Evolutionary conservation across 2,797 vertebrate species (phyloP), one percentile per base, ranked within the genome.

Genomic region (Eidolon dupreanum): DNA sequence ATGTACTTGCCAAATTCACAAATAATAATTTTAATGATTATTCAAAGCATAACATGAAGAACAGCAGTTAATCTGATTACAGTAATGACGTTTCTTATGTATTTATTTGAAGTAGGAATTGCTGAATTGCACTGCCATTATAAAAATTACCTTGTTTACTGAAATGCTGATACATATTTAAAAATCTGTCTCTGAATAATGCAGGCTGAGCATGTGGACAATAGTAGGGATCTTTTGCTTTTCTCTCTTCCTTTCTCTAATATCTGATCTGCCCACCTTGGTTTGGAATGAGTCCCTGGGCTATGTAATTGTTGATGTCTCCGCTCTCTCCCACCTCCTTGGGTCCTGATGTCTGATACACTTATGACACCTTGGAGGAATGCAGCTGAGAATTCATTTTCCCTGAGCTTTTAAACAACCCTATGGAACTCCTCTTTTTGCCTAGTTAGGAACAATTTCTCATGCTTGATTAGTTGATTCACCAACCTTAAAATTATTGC

Each of bases 21-120:
- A 91, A 82, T 87, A 95, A 95, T 92, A 95, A 79, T 75, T 38
- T n/a, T 49, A 82, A 81, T 93, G 38, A 38, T 92, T 94, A 95
- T 97, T 94, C 75, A 68, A 91, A 93, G 88, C 53, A 75, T 75
- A 77, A 87, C 28, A 70, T 2, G 3, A 95, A 93, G 68, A 88
- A 51, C 43, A 86, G 84, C 31, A 79, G n/a, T 90, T 97, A 93
- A 97, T 94, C 97, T 98, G 90, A 97, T 97, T 88, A 84, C 43
- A 83, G 88, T 55, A 79, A 89, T 95, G 92, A 83, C 24, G 41
- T 93, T 96, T 87, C 84, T 93, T 96, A 95, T 95, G 88, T 92
- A 96, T 97, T 96, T 97, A 78, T 95, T 94, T 89, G 65, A 83
- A 93, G 95, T 92, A 97, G 96, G 0, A 1, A 31, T 81, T 74